These are phyloP conservation scores for Augiades crinisus DNA, from an alignment of 2,888 invertebrate genomes.

Conservation along the genomic window DNA sequence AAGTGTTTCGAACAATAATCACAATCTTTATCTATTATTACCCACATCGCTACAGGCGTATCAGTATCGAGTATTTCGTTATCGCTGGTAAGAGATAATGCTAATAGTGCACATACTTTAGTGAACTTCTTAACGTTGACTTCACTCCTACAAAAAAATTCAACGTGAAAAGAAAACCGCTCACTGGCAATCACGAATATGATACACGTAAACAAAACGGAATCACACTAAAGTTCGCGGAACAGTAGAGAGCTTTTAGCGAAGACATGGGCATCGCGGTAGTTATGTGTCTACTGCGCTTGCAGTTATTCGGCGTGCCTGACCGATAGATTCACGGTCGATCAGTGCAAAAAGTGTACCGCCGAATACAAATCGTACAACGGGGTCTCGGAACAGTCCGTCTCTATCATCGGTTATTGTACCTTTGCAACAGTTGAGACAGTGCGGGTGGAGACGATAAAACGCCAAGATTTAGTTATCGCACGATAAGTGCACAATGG, in stretches of 20 bases:
- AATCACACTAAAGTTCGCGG: conserved; percentile 6
- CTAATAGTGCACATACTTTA: neutral
- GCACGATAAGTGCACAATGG: conserved; percentile 11
- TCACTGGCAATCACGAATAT: neutral
- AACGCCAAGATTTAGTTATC: conserved; percentile 6
- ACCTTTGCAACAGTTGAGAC: conserved; percentile 10
- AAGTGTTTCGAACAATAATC: conserved; percentile 9
- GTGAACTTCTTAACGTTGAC: conserved; percentile 3
- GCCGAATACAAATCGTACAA: conserved; percentile 24
- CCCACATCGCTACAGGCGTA: conserved; percentile 29
- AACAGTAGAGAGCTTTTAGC: neutral
- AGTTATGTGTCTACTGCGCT: conserved; percentile 16
- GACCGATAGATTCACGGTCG: conserved; percentile 30
- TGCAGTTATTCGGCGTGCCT: conserved; percentile 16
- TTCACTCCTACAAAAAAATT: neutral
- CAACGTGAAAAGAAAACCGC: no score
- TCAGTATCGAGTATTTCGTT: conserved; percentile 30
- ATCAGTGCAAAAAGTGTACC: conserved; percentile 31
- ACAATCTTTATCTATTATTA: conserved; percentile 30
- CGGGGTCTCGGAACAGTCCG: conserved; percentile 13
- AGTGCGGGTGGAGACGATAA: conserved; percentile 8
- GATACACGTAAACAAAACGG: neutral
- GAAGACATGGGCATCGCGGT: conserved; percentile 6
- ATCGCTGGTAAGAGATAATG: conserved; percentile 32
- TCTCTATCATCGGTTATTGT: conserved; percentile 24